Conservation (phyloP, 2,888 invertebrate genomes). For the Xylophagus ater region DNA sequence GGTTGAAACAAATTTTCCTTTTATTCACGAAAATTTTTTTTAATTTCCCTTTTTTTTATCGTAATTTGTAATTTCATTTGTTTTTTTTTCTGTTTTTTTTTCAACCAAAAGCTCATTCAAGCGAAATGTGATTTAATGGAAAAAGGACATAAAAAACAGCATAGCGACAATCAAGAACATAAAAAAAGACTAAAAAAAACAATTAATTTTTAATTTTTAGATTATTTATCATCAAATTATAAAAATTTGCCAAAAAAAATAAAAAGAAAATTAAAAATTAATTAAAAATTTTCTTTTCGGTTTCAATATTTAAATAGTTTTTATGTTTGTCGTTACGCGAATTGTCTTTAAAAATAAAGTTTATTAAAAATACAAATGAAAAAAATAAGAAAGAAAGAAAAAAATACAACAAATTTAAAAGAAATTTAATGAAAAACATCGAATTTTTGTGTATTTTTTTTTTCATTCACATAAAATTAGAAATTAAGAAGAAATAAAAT, state of each 20-base stretch:
- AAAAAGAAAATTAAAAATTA: not conserved
- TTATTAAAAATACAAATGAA: not conserved
- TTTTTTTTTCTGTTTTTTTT: constrained; percentile 14
- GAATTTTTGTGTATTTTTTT: too few relatives aligned
- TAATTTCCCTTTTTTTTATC: not conserved
- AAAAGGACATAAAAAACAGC: constrained; percentile 6
- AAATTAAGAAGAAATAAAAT: too few relatives aligned
- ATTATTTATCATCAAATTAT: too few relatives aligned
- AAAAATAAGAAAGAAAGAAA: constrained; percentile 1
- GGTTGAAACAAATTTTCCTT: too few relatives aligned
- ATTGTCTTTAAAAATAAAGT: constrained; percentile 1
- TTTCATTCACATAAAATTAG: too few relatives aligned
- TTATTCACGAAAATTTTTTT: too few relatives aligned
- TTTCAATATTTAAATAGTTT: not conserved
- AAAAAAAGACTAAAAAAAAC: too few relatives aligned
- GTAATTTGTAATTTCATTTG: constrained; percentile 3
- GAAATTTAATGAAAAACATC: too few relatives aligned
- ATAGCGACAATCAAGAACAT: too few relatives aligned
- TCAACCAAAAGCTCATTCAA: constrained; percentile 25
- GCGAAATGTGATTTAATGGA: constrained; percentile 23
- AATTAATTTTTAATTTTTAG: too few relatives aligned
- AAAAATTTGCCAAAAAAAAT: too few relatives aligned
- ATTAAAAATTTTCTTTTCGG: not conserved
- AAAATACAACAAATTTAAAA: not conserved
- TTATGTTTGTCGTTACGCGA: not conserved